Conservation (phyloP, 1,140 invertebrate genomes). For the Zaprionus lachaisei region DNA sequence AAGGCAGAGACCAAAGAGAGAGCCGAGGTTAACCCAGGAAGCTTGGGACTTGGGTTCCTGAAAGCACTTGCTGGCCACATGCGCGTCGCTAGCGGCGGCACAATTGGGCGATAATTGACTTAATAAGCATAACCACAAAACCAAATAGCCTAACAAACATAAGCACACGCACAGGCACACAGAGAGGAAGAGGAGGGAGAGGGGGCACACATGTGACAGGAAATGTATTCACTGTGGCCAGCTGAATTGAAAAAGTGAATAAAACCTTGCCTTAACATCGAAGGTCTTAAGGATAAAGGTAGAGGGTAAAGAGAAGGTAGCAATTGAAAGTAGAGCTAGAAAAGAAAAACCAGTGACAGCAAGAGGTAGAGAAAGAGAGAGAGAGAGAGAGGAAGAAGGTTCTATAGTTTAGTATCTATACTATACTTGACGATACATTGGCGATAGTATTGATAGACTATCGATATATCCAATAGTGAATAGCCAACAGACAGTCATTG, state of each 20-base stretch:
- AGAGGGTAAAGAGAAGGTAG: background rate
- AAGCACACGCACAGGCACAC: slow-evolving; percentile 27
- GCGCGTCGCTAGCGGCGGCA: slow-evolving; percentile 26
- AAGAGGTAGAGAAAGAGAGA: background rate
- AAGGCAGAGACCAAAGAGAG: background rate
- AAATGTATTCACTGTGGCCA: slow-evolving; percentile 35
- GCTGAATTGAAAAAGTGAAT: slow-evolving; percentile 3
- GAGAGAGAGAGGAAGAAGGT: background rate
- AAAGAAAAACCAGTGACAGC: background rate
- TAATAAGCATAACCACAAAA: slow-evolving; percentile 80
- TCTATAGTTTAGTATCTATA: background rate
- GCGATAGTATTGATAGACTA: background rate
- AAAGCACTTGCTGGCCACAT: slow-evolving; percentile 35
- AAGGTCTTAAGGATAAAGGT: background rate
- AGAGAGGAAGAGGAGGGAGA: background rate
- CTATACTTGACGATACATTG: background rate
- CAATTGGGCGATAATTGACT: slow-evolving; percentile 81
- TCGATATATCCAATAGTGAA: background rate
- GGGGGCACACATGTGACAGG: slow-evolving; percentile 22
- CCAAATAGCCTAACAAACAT: slow-evolving; percentile 61
- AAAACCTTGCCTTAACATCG: background rate
- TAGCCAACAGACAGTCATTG: no score
- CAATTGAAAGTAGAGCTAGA: background rate
- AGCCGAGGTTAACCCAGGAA: background rate
- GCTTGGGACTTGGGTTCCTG: slow-evolving; percentile 12